Evolutionary conservation across 2,888 invertebrate species (phyloP), one percentile per base, ranked within the genome.

Genomic region (Monochamus alternatus): DNA sequence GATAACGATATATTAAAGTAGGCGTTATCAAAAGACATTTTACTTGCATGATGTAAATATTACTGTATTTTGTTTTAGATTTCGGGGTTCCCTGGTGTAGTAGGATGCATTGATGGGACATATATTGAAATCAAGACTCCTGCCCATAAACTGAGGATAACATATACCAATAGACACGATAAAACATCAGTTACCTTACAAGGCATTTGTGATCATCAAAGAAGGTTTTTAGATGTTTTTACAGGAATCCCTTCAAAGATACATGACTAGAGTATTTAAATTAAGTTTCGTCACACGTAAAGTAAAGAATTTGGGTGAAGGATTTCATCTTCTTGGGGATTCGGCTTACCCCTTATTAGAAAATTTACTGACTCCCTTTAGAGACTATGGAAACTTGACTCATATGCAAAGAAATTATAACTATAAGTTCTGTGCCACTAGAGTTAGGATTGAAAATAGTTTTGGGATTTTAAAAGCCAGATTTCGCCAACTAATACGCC

Each of bases 151-250:
- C 79, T 85, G 9, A 83, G 83, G 77, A 84, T 79, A 0, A 86
- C 84, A 2, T 87, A 86, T 75, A 79, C 82, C 3, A 87, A 87
- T 72, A 75, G 85, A 22, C 83, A 84, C 74, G 82, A 84, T 72
- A 63, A 77, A 14, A 79, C 80, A 69, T 78, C 81, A 3, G 31
- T 85, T 30, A 85, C 83, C 2, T 65, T 86, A 30, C 85, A 87
- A 77, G 84, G 81, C 9, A 84, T 86, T 55, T 87, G 85, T 74
- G 84, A 86, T 72, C n/a, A 71, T 1, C 80, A 83, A 2, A 80
- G 78, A 69, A 74, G 73, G 67, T 85, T 84, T 76, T 73, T 83
- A 1, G 84, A 85, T 77, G 81, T 84, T 5, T 86, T 82, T 75
- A 83, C 82, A n/a, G 86, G 85, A 4, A 14, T 76, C 0, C 83